Evolutionary conservation across 2,888 invertebrate species (phyloP), one percentile per base, ranked within the genome.

Genomic region (Ferdinandea cuprea): DNA sequence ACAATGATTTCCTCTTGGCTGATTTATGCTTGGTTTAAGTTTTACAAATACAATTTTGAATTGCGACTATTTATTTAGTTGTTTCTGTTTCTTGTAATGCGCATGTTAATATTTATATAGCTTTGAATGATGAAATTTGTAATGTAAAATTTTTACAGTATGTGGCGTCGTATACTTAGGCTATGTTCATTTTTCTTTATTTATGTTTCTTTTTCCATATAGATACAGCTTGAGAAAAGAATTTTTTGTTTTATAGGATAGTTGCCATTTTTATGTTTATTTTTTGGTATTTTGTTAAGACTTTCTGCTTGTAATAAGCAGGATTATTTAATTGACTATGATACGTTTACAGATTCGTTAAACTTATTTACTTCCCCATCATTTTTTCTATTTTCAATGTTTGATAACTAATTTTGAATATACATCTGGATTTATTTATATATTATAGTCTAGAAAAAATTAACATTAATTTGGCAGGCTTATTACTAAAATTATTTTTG

Each of bases 381-480:
- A 9, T 11, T 9, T 44, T n/a, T 9, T 54, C 15, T 40, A 11
- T 28, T n/a, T 71, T 40, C 13, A 37, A 17, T 15, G 15, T 44
- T 30, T 6, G 17, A 19, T 11, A 35, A 32, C 28, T 48, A 48
- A 25, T 48, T 44, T 46, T 52, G 2, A 54, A 61, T 61, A 50
- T 61, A 61, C 35, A 21, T 44, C 54, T 48, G 58, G 35, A 11
- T 25, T 30, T 59, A 42, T 32, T n/a, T n/a, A 42, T 32, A 17
- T 61, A 35, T 15, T 46, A 21, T 44, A 17, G 17, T 42, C 17
- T 11, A 35, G 66, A 30, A 61, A 71, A 66, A 48, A 40, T 54
- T 76, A 74, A 59, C 17, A 8, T 40, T 72, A 66, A 61, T 83
- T 83, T 83, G 81, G 81, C 81, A 77, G 81, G 81, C 66, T 83